Conservation (phyloP, 2,888 invertebrate species). For the Caenorhabditis doughertyi region DNA sequence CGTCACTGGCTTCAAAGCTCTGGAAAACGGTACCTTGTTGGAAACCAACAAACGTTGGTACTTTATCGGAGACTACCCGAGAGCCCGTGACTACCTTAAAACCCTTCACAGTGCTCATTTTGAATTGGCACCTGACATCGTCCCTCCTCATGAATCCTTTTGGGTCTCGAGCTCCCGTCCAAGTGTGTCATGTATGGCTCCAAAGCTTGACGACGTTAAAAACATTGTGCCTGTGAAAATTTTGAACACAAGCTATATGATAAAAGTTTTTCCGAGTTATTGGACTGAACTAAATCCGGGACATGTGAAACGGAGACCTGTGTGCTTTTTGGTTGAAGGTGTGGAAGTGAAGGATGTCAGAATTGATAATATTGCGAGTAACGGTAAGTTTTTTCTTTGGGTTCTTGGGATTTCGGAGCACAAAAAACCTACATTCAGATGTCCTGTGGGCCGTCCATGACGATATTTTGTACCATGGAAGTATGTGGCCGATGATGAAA, state of each 20-base stretch:
- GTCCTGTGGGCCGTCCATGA: conserved; percentile 6
- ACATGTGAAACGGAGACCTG: conserved; percentile 11
- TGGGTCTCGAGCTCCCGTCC: conserved; percentile 2
- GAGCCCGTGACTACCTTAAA: neutral
- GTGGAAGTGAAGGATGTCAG: conserved; percentile 11
- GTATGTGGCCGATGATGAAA: neutral
- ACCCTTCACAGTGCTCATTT: neutral
- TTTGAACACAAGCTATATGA: neutral
- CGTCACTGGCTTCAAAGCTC: neutral
- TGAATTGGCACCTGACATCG: neutral
- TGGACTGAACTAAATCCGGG: conserved; percentile 30
- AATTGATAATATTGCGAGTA: neutral
- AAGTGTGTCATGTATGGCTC: neutral
- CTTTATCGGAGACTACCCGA: conserved; percentile 20
- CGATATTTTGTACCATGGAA: neutral
- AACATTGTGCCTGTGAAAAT: neutral
- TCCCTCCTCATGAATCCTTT: neutral
- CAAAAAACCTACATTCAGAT: conserved; percentile 9
- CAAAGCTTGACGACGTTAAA: neutral
- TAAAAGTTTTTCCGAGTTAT: conserved; percentile 7
- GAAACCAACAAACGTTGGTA: neutral
- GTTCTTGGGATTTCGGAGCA: no score
- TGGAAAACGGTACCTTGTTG: conserved; percentile 19
- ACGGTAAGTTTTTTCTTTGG: neutral
- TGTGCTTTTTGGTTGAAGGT: conserved; percentile 17